Conservation (phyloP, 2,797 vertebrate genomes). For the Zenarchopterus dispar region DNA sequence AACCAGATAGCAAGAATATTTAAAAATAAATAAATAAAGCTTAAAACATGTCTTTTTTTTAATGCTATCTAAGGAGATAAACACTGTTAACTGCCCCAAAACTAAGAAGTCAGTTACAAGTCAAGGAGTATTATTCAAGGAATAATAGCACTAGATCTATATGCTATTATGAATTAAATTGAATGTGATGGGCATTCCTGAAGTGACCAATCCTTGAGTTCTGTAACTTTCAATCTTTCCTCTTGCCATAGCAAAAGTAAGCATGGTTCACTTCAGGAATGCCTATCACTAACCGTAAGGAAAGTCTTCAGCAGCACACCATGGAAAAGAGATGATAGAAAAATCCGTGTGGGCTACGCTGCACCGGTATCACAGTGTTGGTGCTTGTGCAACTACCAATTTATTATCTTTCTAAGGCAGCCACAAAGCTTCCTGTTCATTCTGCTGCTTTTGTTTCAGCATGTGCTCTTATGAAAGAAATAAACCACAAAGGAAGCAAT, state of each 20-base stretch:
- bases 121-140: no score
- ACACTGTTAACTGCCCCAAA: no score
- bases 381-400: not conserved
- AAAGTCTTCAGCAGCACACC: not conserved
- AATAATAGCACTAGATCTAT: no score
- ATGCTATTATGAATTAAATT: no score
- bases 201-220: no score
- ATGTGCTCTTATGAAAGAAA: conserved; percentile 5
- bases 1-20: conserved; percentile 35
- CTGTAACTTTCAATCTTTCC: not conserved
- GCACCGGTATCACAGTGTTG: not conserved
- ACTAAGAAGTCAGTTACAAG: no score
- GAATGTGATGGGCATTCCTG: no score
- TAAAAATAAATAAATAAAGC: no score
- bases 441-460: not conserved
- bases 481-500: conserved; percentile 7
- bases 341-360: no score
- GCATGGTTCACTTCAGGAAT: not conserved
- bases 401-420: not conserved
- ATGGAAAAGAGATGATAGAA: no score
- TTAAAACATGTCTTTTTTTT: no score
- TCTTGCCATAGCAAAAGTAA: not conserved
- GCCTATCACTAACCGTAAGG: not conserved
- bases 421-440: conserved; percentile 3
- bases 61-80: no score